Conservation (phyloP, 2,797 vertebrate genomes). For the Todus mexicanus region DNA sequence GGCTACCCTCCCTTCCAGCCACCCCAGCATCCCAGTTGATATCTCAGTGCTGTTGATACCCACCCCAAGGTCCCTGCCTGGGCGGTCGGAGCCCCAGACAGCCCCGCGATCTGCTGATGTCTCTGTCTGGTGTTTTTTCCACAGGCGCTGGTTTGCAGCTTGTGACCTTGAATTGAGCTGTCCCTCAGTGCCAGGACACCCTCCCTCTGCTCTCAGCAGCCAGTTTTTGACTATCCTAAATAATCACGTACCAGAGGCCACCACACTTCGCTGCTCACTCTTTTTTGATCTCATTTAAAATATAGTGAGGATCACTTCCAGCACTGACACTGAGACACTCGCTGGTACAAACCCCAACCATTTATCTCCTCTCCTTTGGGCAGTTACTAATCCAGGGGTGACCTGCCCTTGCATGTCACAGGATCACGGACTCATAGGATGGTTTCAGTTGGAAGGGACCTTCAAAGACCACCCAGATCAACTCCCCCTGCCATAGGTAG, state of each 20-base stretch:
- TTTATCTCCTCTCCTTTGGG: neutral
- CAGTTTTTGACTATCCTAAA: neutral
- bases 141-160: neutral
- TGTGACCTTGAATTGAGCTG: neutral
- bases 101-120: neutral
- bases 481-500: too few relatives aligned
- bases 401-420: neutral
- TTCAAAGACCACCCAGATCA: too few relatives aligned
- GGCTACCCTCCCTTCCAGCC: neutral
- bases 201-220: rapidly evolving
- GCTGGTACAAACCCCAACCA: neutral
- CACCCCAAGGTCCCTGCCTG: neutral
- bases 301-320: neutral
- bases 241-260: neutral
- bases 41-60: rapidly evolving
- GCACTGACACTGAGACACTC: neutral
- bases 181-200: neutral
- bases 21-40: neutral
- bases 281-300: neutral
- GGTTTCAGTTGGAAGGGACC: too few relatives aligned
- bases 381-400: neutral
- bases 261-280: rapidly evolving
- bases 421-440: neutral
- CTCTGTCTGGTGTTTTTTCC: neutral
- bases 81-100: neutral